Evolutionary conservation across 2,113 vertebrate genomes (phyloP), one percentile per base, ranked within the genome.

Genomic region (Lates calcarifer): DNA sequence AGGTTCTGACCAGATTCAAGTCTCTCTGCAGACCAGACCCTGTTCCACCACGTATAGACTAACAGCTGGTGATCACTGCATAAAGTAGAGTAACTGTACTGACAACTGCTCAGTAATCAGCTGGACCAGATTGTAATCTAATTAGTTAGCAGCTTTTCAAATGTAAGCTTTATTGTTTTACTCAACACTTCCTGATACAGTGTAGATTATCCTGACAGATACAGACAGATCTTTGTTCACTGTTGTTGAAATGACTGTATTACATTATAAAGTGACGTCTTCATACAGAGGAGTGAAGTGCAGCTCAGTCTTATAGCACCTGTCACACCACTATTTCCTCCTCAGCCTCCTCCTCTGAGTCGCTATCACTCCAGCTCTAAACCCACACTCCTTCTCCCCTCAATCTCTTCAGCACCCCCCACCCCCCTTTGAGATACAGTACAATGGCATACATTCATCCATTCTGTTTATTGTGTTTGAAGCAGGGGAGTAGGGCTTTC

Each of bases 381-480:
- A 53, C 28, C 5, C 12, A 37, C 17, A 14, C 2, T 0, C 7
- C 15, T 12, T 17, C 17, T 39, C 29, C 47, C 45, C 20, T 1
- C 20, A 3, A 49, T 49, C 47, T 49, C 47, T 49, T 18, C 20
- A 7, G 6, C 47, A 17, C 6, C 20, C 8, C 20, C 47, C 7
- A 6, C 5, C 18, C 45, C 17, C 6, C 45, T 10, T 13, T 0
- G 1, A 74, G 51, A 70, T 57, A 17, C 69, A 33, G 68, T 74
- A 51, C 67, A 71, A 56, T 76, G 77, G 68, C 79, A 65, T 14
- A 83, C 70, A 78, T 80, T 80, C 84, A 87, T 79, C 39, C 49
- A 35, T 69, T 81, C 64, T 85, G 75, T 67, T 82, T 31, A 69
- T 68, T 84, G 80, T 80, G 77, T 84, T 71, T 82, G 80, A 89